Conservation (phyloP, 1,140 invertebrate species). For the Pseudomyrmex cubaensis region DNA sequence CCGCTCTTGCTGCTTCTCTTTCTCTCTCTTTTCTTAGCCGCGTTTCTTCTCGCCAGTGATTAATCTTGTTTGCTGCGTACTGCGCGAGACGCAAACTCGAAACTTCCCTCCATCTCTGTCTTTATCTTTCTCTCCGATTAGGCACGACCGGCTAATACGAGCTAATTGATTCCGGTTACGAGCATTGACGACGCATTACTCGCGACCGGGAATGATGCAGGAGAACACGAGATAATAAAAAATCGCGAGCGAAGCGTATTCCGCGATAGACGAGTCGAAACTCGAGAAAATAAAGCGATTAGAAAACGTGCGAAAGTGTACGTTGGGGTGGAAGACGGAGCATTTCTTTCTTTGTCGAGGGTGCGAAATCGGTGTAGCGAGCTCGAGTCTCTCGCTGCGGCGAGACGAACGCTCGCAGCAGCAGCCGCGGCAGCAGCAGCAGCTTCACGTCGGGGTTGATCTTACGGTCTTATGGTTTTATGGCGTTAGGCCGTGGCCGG, state of each 20-base stretch:
- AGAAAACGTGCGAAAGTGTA: too few species aligned
- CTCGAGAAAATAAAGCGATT: neutral
- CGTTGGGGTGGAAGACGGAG: neutral
- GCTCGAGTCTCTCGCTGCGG: slow-evolving; percentile 5
- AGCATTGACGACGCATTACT: slow-evolving; percentile 37
- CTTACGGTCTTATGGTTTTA: slow-evolving; percentile 71
- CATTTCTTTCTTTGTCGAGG: neutral
- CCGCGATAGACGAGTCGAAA: slow-evolving; percentile 14
- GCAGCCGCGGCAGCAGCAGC: slow-evolving; percentile 40
- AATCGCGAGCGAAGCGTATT: slow-evolving; percentile 14
- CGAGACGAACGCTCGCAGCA: slow-evolving; percentile 34
- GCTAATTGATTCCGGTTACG: slow-evolving; percentile 55
- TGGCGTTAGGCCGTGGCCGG: slow-evolving; percentile 74
- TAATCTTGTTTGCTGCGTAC: slow-evolving; percentile 58
- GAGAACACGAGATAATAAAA: slow-evolving; percentile 54
- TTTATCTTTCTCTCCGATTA: slow-evolving; percentile 13
- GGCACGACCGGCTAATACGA: slow-evolving; percentile 46
- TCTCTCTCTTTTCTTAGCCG: neutral
- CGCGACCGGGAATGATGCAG: neutral
- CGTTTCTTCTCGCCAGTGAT: slow-evolving; percentile 26
- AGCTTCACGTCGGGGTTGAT: slow-evolving; percentile 59
- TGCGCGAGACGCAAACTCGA: slow-evolving; percentile 32
- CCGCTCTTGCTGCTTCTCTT: neutral
- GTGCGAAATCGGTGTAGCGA: slow-evolving; percentile 7
- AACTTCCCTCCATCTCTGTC: neutral